These are phyloP conservation scores for Carassius auratus DNA, from an alignment of 2,113 vertebrate genomes.

Conservation along the genomic window DNA sequence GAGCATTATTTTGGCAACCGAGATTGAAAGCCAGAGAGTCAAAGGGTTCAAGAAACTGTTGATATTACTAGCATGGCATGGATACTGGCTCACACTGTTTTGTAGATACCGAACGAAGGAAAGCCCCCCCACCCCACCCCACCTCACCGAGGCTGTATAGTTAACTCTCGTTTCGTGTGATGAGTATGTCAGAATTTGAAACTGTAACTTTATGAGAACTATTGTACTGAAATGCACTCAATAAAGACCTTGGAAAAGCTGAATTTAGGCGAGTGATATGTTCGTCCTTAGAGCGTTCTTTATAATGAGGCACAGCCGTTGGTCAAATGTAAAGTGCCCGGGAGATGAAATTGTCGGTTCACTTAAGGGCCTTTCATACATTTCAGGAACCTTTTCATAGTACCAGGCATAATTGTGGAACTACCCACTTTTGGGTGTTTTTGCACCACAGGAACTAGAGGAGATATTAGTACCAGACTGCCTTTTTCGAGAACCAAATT, in stretches of 20 bases:
- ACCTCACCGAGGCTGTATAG: conserved; percentile 69
- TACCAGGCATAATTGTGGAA: no score
- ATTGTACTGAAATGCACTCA: conserved; percentile 85
- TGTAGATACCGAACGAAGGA: conserved; percentile 68
- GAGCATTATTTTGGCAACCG: neutral
- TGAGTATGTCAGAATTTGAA: conserved; percentile 81
- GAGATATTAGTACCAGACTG: no score
- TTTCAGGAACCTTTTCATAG: no score
- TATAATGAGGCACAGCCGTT: neutral
- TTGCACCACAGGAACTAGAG: no score
- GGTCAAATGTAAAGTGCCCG: neutral
- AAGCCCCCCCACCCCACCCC: conserved; percentile 10
- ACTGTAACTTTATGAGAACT: conserved; percentile 82
- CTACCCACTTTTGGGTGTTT: no score
- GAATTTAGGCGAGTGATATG: conserved; percentile 60
- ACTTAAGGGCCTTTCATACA: no score
- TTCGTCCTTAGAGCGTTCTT: neutral
- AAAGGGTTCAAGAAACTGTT: conserved; percentile 20
- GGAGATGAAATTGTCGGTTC: no score
- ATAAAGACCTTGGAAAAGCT: conserved; percentile 79
- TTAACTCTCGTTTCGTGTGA: conserved; percentile 81
- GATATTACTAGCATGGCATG: conserved; percentile 57
- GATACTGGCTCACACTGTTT: conserved; percentile 57
- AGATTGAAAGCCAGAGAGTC: conserved; percentile 32
- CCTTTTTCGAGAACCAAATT: no score